Evolutionary conservation across 2,888 invertebrate species (phyloP).

Genomic region (Netelia virgata): DNA sequence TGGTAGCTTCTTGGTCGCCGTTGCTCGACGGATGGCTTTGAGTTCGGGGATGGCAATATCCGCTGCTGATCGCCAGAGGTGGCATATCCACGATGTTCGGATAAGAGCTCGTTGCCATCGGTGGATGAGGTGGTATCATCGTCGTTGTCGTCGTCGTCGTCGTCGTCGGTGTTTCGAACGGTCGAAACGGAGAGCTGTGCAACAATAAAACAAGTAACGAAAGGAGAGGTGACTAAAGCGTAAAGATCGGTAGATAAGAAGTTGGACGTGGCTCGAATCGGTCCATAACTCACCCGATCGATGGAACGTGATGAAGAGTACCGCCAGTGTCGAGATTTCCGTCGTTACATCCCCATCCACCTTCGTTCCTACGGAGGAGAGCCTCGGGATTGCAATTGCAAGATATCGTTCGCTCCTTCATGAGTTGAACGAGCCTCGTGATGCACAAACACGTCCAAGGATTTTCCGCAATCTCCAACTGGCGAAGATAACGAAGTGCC

Average conservation of each 20-base stretch:
- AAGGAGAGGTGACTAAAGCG: too few relatives aligned
- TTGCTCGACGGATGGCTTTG: slow-evolving; percentile 9
- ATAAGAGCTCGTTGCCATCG: slow-evolving; percentile 33
- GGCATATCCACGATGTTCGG: slow-evolving; percentile 38
- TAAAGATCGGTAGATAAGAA: too few relatives aligned
- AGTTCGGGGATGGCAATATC: slow-evolving; percentile 57
- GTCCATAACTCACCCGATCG: slow-evolving; percentile 12
- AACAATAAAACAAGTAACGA: background rate
- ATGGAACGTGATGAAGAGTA: slow-evolving; percentile 1
- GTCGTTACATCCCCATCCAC: slow-evolving; percentile 58
- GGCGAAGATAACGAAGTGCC: slow-evolving; percentile 65
- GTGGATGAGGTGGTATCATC: slow-evolving; percentile 7
- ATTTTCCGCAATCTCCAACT: slow-evolving; percentile 72
- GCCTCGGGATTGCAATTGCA: slow-evolving; percentile 71
- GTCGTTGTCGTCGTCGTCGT: slow-evolving; percentile 12
- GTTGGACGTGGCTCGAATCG: background rate
- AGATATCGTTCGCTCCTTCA: slow-evolving; percentile 70
- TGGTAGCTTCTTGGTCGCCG: background rate
- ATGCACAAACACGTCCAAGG: slow-evolving; percentile 79
- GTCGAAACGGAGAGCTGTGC: slow-evolving; percentile 8
- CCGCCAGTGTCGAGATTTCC: background rate
- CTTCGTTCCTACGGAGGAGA: slow-evolving; percentile 48
- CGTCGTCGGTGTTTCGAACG: slow-evolving; percentile 13
- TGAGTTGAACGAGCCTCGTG: slow-evolving; percentile 70
- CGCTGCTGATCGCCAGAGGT: slow-evolving; percentile 47